Base-by-base conservation (phyloP, 2,888 invertebrate species). In the Cotesia congregata region DNA sequence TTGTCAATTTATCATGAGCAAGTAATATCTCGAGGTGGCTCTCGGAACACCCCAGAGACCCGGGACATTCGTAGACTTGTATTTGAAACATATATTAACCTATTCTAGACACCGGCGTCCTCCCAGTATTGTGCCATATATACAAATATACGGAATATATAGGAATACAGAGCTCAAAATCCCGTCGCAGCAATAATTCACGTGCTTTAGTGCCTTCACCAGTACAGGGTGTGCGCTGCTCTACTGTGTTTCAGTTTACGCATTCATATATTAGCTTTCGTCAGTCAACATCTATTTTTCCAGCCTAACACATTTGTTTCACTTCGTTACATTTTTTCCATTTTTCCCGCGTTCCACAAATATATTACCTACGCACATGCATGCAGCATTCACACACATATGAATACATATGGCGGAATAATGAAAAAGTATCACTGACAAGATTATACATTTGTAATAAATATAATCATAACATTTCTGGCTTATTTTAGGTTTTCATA, bases 121-220 rank as follows among this genome's bases (percentile, higher is more conserved):
- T 3, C 50, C 12, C 7, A 12, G 50, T 50, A 50, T 50, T 50
- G 50, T 50, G 12, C 20, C 38, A 12, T 65, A 30, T 65, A 65
- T 20, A 12, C 17, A 30, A 65, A 30, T 30, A 30, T 30, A 38
- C 30, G 15, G 17, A 59, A n/a, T 12, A 60, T 6, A 70, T 17
- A 60, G 38, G 15, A 60, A 9, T 60, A 30, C 64, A 71, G 60
- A 67, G 50, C 50, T 68, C 60, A 41, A 76, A 76, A 72, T 72
- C 76, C 68, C 68, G 72, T 76, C 61, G 75, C 60, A 41, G 67
- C 76, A 62, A 72, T 72, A 76, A 76, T 76, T 76, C 38, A 76
- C 30, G 68, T 76, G 70, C 71, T 71, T 60, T 50, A 67, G 50
- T 68, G 39, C 67, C 67, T 71, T 67, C 61, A 61, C 65, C 59